Evolutionary conservation across 2,113 vertebrate species (phyloP).

Genomic region (Notothenia rossii): DNA sequence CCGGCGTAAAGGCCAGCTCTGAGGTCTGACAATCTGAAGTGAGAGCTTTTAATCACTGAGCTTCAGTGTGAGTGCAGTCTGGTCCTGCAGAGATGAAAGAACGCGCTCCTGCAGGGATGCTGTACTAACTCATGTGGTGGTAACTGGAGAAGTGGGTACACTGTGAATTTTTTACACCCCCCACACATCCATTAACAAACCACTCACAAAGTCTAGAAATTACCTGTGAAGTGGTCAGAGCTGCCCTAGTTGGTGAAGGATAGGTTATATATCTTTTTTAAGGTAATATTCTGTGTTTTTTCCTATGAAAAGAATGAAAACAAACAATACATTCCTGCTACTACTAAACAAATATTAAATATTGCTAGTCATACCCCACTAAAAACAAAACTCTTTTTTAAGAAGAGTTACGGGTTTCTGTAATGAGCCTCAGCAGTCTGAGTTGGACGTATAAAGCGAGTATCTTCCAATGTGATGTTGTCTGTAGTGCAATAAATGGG

Average conservation of each 20-base stretch:
- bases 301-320: neutral
- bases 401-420: no score
- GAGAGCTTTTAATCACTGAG: constrained; percentile 56
- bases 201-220: constrained; percentile 37
- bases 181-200: constrained; percentile 21
- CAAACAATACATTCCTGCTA: neutral
- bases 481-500: no score
- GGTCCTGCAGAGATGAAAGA: constrained; percentile 64
- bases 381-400: no score
- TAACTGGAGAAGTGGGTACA: constrained; percentile 30
- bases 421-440: no score
- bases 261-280: no score
- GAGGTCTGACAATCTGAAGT: constrained; percentile 56
- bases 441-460: no score
- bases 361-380: neutral
- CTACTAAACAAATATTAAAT: neutral
- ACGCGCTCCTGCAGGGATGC: constrained; percentile 32
- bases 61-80: constrained; percentile 29
- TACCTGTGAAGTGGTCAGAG: constrained; percentile 32
- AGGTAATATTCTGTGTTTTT: neutral
- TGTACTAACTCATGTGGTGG: constrained; percentile 21
- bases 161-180: constrained; percentile 38
- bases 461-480: no score
- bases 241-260: neutral
- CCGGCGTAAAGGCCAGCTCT: constrained; percentile 48